Evolutionary conservation across 2,888 invertebrate species (phyloP), one percentile per base, ranked within the genome.

Genomic region (Volucella bombylans): DNA sequence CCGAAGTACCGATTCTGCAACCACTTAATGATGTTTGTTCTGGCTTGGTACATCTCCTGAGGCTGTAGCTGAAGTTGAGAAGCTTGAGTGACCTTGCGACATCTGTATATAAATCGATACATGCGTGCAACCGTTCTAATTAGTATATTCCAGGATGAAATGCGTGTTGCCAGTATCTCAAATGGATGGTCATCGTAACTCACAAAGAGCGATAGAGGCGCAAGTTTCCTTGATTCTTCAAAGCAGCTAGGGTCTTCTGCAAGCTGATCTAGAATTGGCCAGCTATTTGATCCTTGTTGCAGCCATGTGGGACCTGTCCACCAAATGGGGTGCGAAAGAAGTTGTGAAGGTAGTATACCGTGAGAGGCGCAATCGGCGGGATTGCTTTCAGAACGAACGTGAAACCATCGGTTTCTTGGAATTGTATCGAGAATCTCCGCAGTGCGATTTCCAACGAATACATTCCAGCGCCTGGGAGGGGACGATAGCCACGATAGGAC

Each of bases 321-420:
- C 86, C 87, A 86, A 2, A 87, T 45, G 0, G 52, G n/a, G 41
- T 78, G 78, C 2, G 54, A 6, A 10, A 72, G 2, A 8, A 86
- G 23, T 6, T 61, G 12, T 39, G 69, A 79, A 11, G 80, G 79
- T 23, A 79, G 9, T 12, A 86, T 52, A 8, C 87, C 87, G 8
- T 86, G 86, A 1, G 83, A 86, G 0, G 86, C 87, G 50, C 83
- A 86, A 68, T 87, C 86, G 1, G 87, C 87, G 1, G 85, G 86
- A 57, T 87, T 87, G 55, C 74, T 50, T 39, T 59, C 73, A 9
- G 80, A 85, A 0, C 68, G 62, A 38, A 87, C 72, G 65, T 87
- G 82, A 50, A 78, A 61, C 86, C 87, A 87, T 62, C 61, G n/a
- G 0, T 43, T 23, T 49, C 82, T 64, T 4, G 81, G 72, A n/a